phyloP scores from a whole-genome alignment of 2,888 invertebrate genomes.

The Lomographa bimaculata region DNA sequence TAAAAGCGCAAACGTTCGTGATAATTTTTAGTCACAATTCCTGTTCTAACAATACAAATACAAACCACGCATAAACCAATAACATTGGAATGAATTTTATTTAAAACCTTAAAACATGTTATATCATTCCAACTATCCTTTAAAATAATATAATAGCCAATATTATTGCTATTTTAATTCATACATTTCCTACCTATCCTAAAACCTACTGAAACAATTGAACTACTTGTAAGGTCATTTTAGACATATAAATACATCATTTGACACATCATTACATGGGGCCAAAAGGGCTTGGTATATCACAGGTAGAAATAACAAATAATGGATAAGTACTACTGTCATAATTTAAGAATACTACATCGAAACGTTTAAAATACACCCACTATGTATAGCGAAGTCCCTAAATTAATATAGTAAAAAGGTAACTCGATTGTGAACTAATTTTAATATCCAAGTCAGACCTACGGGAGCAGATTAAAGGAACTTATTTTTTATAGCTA shows the following conservation, averaged over 20 bases:
- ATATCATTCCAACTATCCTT: no score
- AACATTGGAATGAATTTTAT: no score
- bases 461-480: conserved; percentile 6
- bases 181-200: conserved; percentile 9
- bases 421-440: conserved; percentile 31
- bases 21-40: no score
- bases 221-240: conserved; percentile 17
- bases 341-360: conserved; percentile 23
- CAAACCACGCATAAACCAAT: no score
- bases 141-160: conserved; percentile 1
- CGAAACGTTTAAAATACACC: conserved; percentile 14
- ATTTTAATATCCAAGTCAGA: conserved; percentile 14
- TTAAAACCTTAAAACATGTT: no score
- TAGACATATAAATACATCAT: conserved; percentile 27
- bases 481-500: conserved; percentile 1
- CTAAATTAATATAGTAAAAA: conserved; percentile 25
- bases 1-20: no score
- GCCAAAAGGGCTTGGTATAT: conserved; percentile 35
- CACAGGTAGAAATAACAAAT: conserved; percentile 34
- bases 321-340: conserved; percentile 33
- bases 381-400: conserved; percentile 16
- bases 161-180: conserved; percentile 1
- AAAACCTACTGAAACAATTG: conserved; percentile 13
- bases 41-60: no score
- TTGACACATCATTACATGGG: conserved; percentile 36